Conservation (phyloP, 2,113 vertebrate genomes). For the Periophthalmus modestus region DNA sequence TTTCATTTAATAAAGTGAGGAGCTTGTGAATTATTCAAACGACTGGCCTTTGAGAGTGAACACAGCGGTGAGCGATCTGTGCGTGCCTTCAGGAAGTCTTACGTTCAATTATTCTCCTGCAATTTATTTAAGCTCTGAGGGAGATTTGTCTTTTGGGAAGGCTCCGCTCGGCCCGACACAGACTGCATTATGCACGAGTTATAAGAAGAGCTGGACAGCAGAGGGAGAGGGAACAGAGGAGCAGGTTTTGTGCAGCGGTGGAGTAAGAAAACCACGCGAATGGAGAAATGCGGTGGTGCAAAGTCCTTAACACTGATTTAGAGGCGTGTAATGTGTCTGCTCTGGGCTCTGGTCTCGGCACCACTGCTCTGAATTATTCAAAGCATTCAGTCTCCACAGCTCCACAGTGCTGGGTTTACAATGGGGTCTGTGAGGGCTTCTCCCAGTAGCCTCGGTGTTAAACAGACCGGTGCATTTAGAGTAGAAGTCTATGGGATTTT, state of each 20-base stretch:
- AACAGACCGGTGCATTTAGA: neutral
- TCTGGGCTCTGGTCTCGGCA: constrained; percentile 12
- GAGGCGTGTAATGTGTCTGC: constrained; percentile 12
- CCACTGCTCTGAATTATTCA: constrained; percentile 57
- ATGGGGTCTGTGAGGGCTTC: constrained; percentile 21
- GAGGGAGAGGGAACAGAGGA: neutral
- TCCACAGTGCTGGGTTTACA: constrained; percentile 34
- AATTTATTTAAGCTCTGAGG: neutral
- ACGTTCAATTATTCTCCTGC: neutral
- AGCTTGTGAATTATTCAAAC: constrained; percentile 13
- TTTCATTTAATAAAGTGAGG: constrained; percentile 1
- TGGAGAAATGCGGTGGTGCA: constrained; percentile 6
- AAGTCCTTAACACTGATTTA: constrained; percentile 15
- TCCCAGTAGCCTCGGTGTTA: constrained; percentile 25
- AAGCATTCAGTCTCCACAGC: constrained; percentile 46
- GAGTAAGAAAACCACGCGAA: neutral
- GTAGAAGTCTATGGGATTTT: neutral
- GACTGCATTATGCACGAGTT: neutral
- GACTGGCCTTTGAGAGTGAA: neutral
- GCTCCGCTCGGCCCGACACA: neutral
- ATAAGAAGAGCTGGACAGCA: neutral
- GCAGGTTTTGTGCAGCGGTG: neutral
- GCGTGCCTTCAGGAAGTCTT: neutral
- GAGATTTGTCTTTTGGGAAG: constrained; percentile 9
- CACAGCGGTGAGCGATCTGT: neutral